Conservation (phyloP, 2,797 vertebrate species). For the Rhincodon typus region DNA sequence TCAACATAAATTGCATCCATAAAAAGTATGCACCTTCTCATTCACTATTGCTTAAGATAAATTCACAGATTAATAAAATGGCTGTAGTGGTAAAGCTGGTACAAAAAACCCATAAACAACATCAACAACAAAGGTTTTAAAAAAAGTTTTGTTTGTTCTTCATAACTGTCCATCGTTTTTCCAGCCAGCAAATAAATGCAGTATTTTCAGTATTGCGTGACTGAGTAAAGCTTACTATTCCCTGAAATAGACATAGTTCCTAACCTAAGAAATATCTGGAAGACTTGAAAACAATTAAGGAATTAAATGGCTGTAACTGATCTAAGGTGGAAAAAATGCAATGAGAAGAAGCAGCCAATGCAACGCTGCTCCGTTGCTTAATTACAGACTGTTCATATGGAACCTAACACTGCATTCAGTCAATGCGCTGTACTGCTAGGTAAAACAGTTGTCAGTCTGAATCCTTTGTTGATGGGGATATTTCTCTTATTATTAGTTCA, state of each 20-base stretch:
- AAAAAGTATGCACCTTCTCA: constrained; percentile 83
- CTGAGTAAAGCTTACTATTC: constrained; percentile 85
- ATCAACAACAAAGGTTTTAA: constrained; percentile 78
- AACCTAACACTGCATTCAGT: constrained; percentile 71
- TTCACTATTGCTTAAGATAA: constrained; percentile 94
- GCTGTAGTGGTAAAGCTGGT: constrained; percentile 89
- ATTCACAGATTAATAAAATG: constrained; percentile 78
- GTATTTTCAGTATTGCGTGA: constrained; percentile 77
- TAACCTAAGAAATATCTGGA: constrained; percentile 77
- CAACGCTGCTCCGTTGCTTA: constrained; percentile 60
- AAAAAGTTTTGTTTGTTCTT: constrained; percentile 75
- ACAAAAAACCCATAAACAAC: constrained; percentile 83
- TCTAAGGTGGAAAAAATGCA: constrained; percentile 66
- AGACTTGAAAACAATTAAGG: constrained; percentile 77
- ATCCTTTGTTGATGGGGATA: constrained; percentile 65
- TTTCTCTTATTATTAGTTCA: constrained; percentile 68
- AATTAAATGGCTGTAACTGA: constrained; percentile 71
- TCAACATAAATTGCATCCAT: constrained; percentile 90
- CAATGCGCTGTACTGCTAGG: constrained; percentile 60
- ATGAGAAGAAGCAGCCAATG: constrained; percentile 68
- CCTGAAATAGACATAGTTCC: constrained; percentile 80
- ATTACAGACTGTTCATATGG: constrained; percentile 65
- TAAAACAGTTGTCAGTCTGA: constrained; percentile 61
- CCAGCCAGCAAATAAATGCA: constrained; percentile 71
- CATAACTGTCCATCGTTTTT: constrained; percentile 65